These are phyloP conservation scores for Xyliphius kryptos DNA, from an alignment of 2,113 vertebrate species.

Conservation along the genomic window DNA sequence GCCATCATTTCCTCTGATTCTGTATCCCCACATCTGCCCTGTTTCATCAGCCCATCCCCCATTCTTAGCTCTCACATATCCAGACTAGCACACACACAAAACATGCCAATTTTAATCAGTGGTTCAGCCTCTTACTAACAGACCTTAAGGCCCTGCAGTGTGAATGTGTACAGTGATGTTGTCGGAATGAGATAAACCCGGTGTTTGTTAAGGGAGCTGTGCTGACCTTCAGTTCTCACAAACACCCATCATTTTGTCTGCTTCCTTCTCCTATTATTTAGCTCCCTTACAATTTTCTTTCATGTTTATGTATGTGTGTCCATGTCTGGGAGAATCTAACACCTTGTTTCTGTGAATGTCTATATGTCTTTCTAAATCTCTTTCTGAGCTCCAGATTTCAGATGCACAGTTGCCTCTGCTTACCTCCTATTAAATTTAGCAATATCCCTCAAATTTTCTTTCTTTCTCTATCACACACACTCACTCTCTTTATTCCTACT, in stretches of 20 bases:
- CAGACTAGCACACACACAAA: not conserved
- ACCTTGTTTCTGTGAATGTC: slow-evolving; percentile 29
- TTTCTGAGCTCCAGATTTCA: slow-evolving; percentile 37
- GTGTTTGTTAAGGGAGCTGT: slow-evolving; percentile 23
- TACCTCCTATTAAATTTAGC: slow-evolving; percentile 21
- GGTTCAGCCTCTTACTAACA: slow-evolving; percentile 19
- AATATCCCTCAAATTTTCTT: slow-evolving; percentile 11
- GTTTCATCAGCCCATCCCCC: slow-evolving; percentile 2
- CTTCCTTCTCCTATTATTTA: not conserved
- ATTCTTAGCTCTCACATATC: not conserved
- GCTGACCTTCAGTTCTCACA: slow-evolving; percentile 27
- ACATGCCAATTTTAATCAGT: slow-evolving; percentile 27
- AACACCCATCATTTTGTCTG: slow-evolving; percentile 4
- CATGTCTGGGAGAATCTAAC: slow-evolving; percentile 17
- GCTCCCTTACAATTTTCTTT: not conserved
- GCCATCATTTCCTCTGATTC: slow-evolving; percentile 14
- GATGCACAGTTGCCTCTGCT: slow-evolving; percentile 26
- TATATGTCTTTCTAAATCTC: slow-evolving; percentile 33
- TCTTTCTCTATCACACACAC: not conserved
- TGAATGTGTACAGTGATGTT: slow-evolving; percentile 11
- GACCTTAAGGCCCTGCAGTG: slow-evolving; percentile 12
- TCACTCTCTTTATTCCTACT: not conserved
- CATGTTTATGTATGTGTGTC: not conserved
- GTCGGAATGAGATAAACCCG: slow-evolving; percentile 10
- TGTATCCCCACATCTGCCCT: slow-evolving; percentile 19